Evolutionary conservation across 2,888 invertebrate species (phyloP), one percentile per base, ranked within the genome.

Genomic region (Lycophotia porphyrea): DNA sequence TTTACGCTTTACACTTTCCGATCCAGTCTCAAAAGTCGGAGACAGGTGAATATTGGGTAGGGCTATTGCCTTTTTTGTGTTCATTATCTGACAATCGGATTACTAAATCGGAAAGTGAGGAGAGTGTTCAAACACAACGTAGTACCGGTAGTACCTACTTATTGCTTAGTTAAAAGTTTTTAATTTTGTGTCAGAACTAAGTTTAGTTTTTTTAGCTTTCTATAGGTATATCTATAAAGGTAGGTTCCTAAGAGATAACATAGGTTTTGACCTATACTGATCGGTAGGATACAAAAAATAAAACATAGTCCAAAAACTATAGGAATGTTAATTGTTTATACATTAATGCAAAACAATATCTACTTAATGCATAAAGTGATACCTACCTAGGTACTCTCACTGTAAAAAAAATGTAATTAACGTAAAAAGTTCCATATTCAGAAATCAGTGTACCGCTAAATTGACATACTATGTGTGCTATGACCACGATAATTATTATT

Each of bases 401-500:
- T 47, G 39, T 34, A 47, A 65, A 52, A 8, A 52, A 34, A 15
- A 1, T 80, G 44, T 44, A 31, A 39, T 58, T n/a, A 42, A 39
- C 49, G 60, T 27, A 31, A 64, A 82, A 68, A 39, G 11, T 44
- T 60, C 52, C 74, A 42, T 61, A 71, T 65, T 73, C 70, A 68
- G 44, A 58, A 82, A 52, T 71, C 71, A 74, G 18, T 76, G 78
- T 81, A 70, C 67, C 76, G 75, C 27, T 69, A 65, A 74, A 75
- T 84, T 66, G 71, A 71, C 58, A 61, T 52, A 55, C 70, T 74
- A 5, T 60, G 63, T 61, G 84, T 67, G 66, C 36, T 78, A 75
- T 67, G 66, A 67, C 18, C 24, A 79, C 80, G 74, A 61, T 70
- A 73, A 84, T 77, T 71, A 77, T 71, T 82, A 61, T 67, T 27